Percentiles rank a stretch among this genome's conserved stretches.
phyloP scores from a whole-genome alignment of 2,888 invertebrate species.

The Cryptosula pallasiana region DNA sequence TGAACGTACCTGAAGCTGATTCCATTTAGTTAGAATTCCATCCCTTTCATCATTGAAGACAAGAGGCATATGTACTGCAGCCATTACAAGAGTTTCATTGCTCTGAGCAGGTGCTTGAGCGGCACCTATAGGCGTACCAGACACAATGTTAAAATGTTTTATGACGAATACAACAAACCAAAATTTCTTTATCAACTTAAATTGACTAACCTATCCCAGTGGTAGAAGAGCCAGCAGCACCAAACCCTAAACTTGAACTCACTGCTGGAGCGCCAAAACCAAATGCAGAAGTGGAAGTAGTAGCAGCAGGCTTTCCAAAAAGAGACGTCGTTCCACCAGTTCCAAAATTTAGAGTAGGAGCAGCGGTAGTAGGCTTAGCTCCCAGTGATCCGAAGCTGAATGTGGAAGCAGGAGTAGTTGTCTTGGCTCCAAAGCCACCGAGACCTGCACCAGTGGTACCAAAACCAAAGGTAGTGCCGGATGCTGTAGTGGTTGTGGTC shows the following conservation, averaged over 20 bases:
- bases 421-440: constrained; percentile 28
- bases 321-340: constrained; percentile 27
- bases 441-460: constrained; percentile 26
- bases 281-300: neutral
- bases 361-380: constrained; percentile 27
- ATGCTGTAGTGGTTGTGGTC: constrained; percentile 19
- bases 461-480: constrained; percentile 30
- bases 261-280: too few species aligned
- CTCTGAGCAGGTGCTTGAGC: constrained; percentile 32
- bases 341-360: constrained; percentile 29
- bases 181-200: too few species aligned
- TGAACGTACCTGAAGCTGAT: constrained; percentile 73
- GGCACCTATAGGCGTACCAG: too few species aligned
- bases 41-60: constrained; percentile 93
- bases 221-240: too few species aligned
- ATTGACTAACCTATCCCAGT: too few species aligned
- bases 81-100: constrained; percentile 33
- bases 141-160: too few species aligned
- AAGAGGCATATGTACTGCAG: constrained; percentile 53
- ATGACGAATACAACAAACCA: too few species aligned
- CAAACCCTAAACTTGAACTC: too few species aligned
- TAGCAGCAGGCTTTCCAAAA: constrained; percentile 7
- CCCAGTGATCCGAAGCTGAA: constrained; percentile 30
- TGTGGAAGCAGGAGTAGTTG: constrained; percentile 28
- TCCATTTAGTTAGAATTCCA: constrained; percentile 86